Evolutionary conservation across 2,797 vertebrate genomes (phyloP).

Genomic region (Melanotaenia trifasciata): DNA sequence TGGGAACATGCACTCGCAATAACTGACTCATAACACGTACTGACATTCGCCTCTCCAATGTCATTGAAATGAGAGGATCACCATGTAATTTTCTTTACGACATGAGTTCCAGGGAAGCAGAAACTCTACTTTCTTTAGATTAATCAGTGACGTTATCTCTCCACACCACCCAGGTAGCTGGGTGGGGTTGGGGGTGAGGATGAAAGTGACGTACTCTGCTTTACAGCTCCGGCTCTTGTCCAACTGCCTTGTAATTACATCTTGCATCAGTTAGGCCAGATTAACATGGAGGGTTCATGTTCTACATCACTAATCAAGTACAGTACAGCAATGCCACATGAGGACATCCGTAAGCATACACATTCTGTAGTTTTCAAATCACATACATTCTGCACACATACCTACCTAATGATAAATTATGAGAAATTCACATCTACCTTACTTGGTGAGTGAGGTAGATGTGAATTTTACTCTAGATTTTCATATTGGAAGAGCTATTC

Average conservation of each 20-base stretch:
- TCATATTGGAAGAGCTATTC: neutral
- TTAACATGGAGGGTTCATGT: slow-evolving; percentile 36
- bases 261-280: slow-evolving; percentile 31
- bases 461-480: neutral
- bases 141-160: slow-evolving; percentile 40
- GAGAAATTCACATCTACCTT: too few species aligned
- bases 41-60: slow-evolving; percentile 18
- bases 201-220: neutral
- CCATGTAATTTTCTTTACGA: slow-evolving; percentile 44
- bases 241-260: slow-evolving; percentile 59
- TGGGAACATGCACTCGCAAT: neutral
- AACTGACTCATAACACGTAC: neutral
- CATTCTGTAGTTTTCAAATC: too few species aligned
- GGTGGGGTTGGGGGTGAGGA: slow-evolving; percentile 1
- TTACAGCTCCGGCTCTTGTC: slow-evolving; percentile 4
- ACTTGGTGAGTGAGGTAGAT: neutral
- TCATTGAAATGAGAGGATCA: slow-evolving; percentile 7
- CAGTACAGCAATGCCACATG: slow-evolving; percentile 27
- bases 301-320: slow-evolving; percentile 39
- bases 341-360: slow-evolving; percentile 8
- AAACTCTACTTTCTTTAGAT: slow-evolving; percentile 23
- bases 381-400: neutral
- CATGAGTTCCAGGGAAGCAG: slow-evolving; percentile 28
- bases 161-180: slow-evolving; percentile 49
- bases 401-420: neutral